Evolutionary conservation across 2,797 vertebrate genomes (phyloP), one percentile per base, ranked within the genome.

Genomic region (Micrastur ruficollis): DNA sequence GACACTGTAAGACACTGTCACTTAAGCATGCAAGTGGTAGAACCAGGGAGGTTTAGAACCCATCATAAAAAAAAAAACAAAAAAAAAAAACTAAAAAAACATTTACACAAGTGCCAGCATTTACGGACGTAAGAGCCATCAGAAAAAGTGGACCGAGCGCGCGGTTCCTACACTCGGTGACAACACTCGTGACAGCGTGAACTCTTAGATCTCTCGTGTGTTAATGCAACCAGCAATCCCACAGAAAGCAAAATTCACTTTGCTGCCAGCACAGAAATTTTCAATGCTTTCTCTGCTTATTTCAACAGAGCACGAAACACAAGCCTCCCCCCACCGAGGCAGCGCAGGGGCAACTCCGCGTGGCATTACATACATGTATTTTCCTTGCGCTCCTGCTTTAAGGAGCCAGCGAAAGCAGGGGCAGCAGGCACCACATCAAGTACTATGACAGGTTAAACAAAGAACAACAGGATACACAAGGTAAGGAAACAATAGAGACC

Each of bases 371-470:
- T 7, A 11, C 26, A 3, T 4, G 7, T 6, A 3, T 53, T 49
- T 58, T 14, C 76, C 70, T 10, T 6, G 40, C 16, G 19, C n/a
- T 63, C 56, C 50, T 8, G 36, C 8, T 40, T 9, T 46, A 16
- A 32, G 17, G 42, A 36, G 73, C 25, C 8, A 8, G 40, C 0
- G 25, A 26, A 32, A 47, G 75, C 74, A 7, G 31, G 62, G 62
- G 56, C 10, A 7, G 55, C 89, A 68, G 50, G 44, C 71, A 14
- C 53, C 34, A 26, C 40, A 5, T 49, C 81, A 52, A 25, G n/a
- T 5, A 7, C 4, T n/a, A 21, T 20, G 89, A 73, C 50, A 81
- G 84, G 76, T 91, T 73, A 88, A 89, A 91, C 78, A 78, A 89
- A 93, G 86, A 87, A 34, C 85, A 65, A 31, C 23, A 44, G 73